Base-by-base conservation (phyloP, 2,888 invertebrate species). In the Pterobdella sp. region DNA sequence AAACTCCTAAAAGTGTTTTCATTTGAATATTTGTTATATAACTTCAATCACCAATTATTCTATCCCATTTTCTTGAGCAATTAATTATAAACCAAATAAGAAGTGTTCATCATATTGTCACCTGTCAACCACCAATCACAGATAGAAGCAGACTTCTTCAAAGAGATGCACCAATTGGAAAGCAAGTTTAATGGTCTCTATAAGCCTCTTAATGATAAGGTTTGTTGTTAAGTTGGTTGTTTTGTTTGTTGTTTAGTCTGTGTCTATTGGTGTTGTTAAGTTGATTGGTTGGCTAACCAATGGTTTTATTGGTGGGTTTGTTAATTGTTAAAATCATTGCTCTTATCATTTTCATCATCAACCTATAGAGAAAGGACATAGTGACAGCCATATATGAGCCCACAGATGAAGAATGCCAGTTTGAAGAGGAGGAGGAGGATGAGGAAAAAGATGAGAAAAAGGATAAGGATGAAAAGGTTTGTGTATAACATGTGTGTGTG, bases 371-470 rank as follows among this genome's bases (percentile, higher is more conserved):
- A 32, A 36, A 56, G 29, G 69, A 60, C n/a, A 71, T 74, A 7
- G 42, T 72, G 22, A 65, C 37, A n/a, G 68, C 74, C 4, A 34
- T n/a, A 1, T 37, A 67, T 60, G 74, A 74, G 56, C 74, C 74
- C 7, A 74, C 74, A 29, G 74, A 74, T 67, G 73, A 72, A n/a
- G 75, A 75, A 34, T 73, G 73, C 29, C 71, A 73, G 14, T 70
- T 56, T 65, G 14, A 37, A 29, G 63, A 42, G 26, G 75, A 73
- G 7, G 71, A 75, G 14, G 75, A 75, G 7, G 73, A 75, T 18
- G 75, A 75, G 35, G 66, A 74, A 10, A 68, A 73, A 31, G 73
- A 72, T 35, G 69, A 60, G 4, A 60, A 26, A 7, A 67, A 67
- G 60, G 73, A 70, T 2, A 67, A 34, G 65, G 63, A 37, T 29